phyloP scores from a whole-genome alignment of 1,140 invertebrate species.

The Cydia strobilella region DNA sequence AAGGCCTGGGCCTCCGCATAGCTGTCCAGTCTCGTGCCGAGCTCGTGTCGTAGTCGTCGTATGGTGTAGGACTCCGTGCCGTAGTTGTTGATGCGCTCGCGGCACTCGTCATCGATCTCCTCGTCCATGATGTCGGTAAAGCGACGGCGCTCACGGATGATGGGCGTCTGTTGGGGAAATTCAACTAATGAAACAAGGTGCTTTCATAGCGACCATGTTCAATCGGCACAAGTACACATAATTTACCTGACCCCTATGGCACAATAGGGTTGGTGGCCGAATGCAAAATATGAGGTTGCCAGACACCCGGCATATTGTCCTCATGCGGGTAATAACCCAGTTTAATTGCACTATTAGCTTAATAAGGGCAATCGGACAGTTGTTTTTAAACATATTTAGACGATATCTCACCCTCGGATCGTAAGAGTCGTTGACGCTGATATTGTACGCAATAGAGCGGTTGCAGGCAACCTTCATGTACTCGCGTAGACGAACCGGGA shows the following conservation, averaged over 20 bases:
- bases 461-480: conserved; percentile 95
- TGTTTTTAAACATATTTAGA: too few species aligned
- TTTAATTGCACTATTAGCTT: too few species aligned
- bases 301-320: too few species aligned
- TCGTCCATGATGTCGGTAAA: conserved; percentile 98
- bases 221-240: too few species aligned
- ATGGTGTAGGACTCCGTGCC: conserved; percentile 86
- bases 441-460: conserved; percentile 84
- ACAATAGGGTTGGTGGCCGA: too few species aligned
- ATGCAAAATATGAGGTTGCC: too few species aligned
- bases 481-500: conserved; percentile 93
- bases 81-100: conserved; percentile 89
- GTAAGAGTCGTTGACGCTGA: conserved; percentile 84
- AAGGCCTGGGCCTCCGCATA: conserved; percentile 92
- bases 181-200: background rate
- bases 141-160: conserved; percentile 92
- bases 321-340: too few species aligned
- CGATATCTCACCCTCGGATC: conserved; percentile 85
- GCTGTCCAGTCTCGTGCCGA: conserved; percentile 88
- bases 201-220: too few species aligned
- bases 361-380: too few species aligned
- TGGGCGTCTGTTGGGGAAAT: conserved; percentile 83
- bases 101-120: conserved; percentile 95
- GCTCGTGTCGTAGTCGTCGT: conserved; percentile 88
- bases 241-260: too few species aligned